Conservation (phyloP, 2,113 vertebrate species). For the Epinephelus cyanopodus region DNA sequence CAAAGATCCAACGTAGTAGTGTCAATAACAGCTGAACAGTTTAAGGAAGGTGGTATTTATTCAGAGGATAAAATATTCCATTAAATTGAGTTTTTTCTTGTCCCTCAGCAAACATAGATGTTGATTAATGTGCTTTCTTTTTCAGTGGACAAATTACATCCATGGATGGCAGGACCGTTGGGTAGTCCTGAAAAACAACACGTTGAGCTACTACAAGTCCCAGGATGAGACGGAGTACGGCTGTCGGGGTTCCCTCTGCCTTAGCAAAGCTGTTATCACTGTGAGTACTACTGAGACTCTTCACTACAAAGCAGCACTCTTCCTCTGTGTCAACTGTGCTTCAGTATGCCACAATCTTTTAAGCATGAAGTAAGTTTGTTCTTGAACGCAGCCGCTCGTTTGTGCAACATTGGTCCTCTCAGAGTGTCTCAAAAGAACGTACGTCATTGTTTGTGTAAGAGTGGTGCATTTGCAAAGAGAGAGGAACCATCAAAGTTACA, state of each 20-base stretch:
- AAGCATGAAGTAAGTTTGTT: not conserved
- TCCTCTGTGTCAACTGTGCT: not conserved
- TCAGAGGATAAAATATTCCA: not conserved
- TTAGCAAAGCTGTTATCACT: slow-evolving; percentile 96
- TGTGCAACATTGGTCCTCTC: slow-evolving; percentile 17
- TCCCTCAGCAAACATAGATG: not conserved
- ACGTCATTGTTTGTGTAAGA: slow-evolving; percentile 13
- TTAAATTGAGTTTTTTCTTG: not conserved
- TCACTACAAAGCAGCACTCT: not conserved
- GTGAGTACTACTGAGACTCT: slow-evolving; percentile 83
- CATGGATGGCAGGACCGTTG: slow-evolving; percentile 99
- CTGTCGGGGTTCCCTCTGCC: slow-evolving; percentile 96
- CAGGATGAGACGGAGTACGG: slow-evolving; percentile 97
- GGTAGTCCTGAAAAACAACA: slow-evolving; percentile 95
- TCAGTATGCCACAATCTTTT: not conserved
- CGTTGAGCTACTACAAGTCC: slow-evolving; percentile 97
- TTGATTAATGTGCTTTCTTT: slow-evolving; percentile 31
- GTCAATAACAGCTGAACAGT: not conserved
- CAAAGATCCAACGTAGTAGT: not conserved
- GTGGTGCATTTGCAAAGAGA: not conserved
- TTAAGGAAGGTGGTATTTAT: not conserved
- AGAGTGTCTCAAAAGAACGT: slow-evolving; percentile 12
- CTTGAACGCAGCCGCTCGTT: not conserved
- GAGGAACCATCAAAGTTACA: not conserved
- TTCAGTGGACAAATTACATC: slow-evolving; percentile 99